These are phyloP conservation scores for Drosophila pallidifrons DNA, from an alignment of 1,140 invertebrate species.

Conservation along the genomic window DNA sequence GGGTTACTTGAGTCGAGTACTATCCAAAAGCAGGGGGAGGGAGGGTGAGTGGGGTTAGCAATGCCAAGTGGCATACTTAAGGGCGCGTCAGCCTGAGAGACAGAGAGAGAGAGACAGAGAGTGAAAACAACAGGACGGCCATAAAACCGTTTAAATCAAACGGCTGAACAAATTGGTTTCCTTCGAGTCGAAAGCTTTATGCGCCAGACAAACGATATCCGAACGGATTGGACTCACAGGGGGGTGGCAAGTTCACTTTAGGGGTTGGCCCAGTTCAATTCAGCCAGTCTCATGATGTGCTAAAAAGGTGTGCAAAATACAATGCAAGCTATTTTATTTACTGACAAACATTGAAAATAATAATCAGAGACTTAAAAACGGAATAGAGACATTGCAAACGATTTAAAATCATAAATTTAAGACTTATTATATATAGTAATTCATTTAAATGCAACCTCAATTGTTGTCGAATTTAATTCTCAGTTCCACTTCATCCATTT, in stretches of 20 bases:
- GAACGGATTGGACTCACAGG: slow-evolving; percentile 11
- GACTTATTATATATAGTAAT: neutral
- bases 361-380: neutral
- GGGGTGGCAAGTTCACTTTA: slow-evolving; percentile 4
- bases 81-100: slow-evolving; percentile 63
- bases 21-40: too few relatives aligned
- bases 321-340: slow-evolving; percentile 1
- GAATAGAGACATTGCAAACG: too few relatives aligned
- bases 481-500: too few relatives aligned
- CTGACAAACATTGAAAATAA: neutral
- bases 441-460: neutral
- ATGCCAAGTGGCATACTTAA: slow-evolving; percentile 77
- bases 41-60: slow-evolving; percentile 8
- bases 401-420: neutral
- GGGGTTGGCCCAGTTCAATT: slow-evolving; percentile 24
- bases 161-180: slow-evolving; percentile 83
- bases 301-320: slow-evolving; percentile 37
- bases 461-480: too few relatives aligned
- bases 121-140: slow-evolving; percentile 80
- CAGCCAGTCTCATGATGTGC: slow-evolving; percentile 22
- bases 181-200: slow-evolving; percentile 81
- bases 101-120: slow-evolving; percentile 44
- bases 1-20: slow-evolving; percentile 19
- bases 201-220: slow-evolving; percentile 65
- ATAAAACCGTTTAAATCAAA: slow-evolving; percentile 84